Percentiles rank a stretch among this genome's conserved stretches.
Evolutionary conservation across 2,888 invertebrate species (phyloP).

Genomic region (Tenthredo distinguenda): DNA sequence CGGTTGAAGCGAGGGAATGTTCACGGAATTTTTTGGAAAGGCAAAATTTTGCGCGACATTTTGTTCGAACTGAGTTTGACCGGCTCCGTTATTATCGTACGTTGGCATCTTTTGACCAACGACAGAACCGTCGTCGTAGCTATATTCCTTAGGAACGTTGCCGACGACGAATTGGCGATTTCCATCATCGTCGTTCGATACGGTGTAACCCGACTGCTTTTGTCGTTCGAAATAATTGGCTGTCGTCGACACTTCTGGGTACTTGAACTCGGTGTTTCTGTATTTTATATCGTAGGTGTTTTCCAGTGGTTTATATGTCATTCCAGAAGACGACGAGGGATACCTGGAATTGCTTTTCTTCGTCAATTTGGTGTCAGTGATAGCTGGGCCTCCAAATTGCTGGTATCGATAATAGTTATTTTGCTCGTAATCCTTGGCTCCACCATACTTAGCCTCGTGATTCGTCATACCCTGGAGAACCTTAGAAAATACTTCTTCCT

Average conservation of each 20-base stretch:
- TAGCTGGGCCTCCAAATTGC: slow-evolving; percentile 62
- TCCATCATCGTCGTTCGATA: slow-evolving; percentile 58
- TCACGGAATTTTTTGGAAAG: slow-evolving; percentile 59
- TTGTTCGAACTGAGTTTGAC: slow-evolving; percentile 57
- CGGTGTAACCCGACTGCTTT: slow-evolving; percentile 56
- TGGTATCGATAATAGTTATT: slow-evolving; percentile 70
- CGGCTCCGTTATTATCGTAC: slow-evolving; percentile 19
- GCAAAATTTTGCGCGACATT: slow-evolving; percentile 60
- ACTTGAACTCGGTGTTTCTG: slow-evolving; percentile 71
- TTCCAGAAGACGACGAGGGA: slow-evolving; percentile 54
- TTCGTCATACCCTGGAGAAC: slow-evolving; percentile 85
- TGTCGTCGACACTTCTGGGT: slow-evolving; percentile 68
- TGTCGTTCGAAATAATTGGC: slow-evolving; percentile 69
- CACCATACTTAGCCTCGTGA: slow-evolving; percentile 59
- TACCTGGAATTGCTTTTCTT: slow-evolving; percentile 66
- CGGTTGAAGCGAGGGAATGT: slow-evolving; percentile 31
- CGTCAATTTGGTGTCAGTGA: slow-evolving; percentile 77
- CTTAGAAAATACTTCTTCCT: slow-evolving; percentile 89
- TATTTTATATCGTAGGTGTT: slow-evolving; percentile 66
- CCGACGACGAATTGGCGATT: slow-evolving; percentile 84
- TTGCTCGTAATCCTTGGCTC: slow-evolving; percentile 65
- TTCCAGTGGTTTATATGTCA: slow-evolving; percentile 61
- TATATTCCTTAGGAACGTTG: slow-evolving; percentile 82
- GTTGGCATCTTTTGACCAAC: slow-evolving; percentile 36
- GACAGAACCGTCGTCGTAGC: slow-evolving; percentile 58